phyloP scores from a whole-genome alignment of 1,140 invertebrate genomes.

The Lanistes nyassanus region DNA sequence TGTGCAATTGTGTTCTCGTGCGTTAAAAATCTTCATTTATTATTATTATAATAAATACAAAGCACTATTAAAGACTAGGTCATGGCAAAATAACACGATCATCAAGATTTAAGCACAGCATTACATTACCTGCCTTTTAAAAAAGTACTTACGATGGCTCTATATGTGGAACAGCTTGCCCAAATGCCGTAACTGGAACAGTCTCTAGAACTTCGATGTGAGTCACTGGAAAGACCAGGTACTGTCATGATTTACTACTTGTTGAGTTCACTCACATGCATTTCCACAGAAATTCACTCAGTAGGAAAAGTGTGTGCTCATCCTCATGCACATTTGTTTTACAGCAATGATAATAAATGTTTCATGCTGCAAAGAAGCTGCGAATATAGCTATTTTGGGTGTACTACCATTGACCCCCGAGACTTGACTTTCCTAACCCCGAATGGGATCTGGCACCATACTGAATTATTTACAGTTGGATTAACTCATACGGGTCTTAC shows the following conservation, averaged over 20 bases:
- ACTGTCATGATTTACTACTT: neutral
- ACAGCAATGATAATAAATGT: neutral
- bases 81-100: no score
- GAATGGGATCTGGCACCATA: no score
- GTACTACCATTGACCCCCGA: neutral
- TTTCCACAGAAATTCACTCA: neutral
- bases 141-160: conserved; percentile 44
- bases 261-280: neutral
- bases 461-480: no score
- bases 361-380: neutral
- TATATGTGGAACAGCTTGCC: conserved; percentile 49
- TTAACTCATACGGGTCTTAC: no score
- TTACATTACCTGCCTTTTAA: neutral
- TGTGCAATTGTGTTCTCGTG: no score
- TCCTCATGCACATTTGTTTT: neutral
- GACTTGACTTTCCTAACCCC: no score
- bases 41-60: no score
- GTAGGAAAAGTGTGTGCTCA: neutral
- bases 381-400: neutral
- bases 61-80: no score
- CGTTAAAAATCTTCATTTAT: no score
- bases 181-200: conserved; percentile 54
- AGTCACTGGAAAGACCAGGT: conserved; percentile 40
- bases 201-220: conserved; percentile 50
- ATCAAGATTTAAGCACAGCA: no score